Base-by-base conservation (phyloP, 2,888 invertebrate genomes). In the Mimumesa dahlbomi region DNA sequence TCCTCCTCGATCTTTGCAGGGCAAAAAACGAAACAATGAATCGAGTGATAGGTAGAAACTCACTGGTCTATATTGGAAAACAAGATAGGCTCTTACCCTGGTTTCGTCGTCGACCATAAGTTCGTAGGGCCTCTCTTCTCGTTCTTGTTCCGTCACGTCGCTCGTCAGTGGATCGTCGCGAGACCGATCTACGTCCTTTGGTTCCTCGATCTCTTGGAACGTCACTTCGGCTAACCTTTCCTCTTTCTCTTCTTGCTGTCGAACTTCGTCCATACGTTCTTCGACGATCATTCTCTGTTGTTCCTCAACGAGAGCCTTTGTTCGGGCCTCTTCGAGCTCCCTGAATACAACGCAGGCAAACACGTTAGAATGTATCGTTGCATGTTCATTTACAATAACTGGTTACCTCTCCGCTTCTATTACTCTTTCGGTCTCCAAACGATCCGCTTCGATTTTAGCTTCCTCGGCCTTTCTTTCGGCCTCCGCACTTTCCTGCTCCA, bases 181-280 rank as follows among this genome's bases (percentile, higher is more conserved):
- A 0, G 68, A 63, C 16, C 53, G 67, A 29, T 82, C 82, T 14
- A 65, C 45, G 22, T 75, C 81, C 56, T 66, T 75, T 19, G 59
- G 54, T 22, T 83, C 83, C 0, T 75, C 75, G 11, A 40, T 52
- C 6, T 75, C 79, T 1, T 66, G 57, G 18, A 76, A 71, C 2
- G 77, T 64, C 83, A 93, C 93, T 82, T 92, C 92, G 49, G 92
- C 93, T 81, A 92, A 90, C 80, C 92, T 92, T 38, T 92, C 93
- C 85, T 93, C 94, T 74, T 93, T 93, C 72, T 88, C 90, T 22
- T 93, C 92, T 78, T 91, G 91, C 81, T 92, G 92, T 78, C 91
- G 91, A 70, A 91, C 90, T 65, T 91, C 91, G 75, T 91, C 91
- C 34, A 92, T 90, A 54, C 92, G 89, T 74, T 84, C 89, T 59